phyloP scores from a whole-genome alignment of 2,797 vertebrate genomes.

The Amblyopsis hoosieri region DNA sequence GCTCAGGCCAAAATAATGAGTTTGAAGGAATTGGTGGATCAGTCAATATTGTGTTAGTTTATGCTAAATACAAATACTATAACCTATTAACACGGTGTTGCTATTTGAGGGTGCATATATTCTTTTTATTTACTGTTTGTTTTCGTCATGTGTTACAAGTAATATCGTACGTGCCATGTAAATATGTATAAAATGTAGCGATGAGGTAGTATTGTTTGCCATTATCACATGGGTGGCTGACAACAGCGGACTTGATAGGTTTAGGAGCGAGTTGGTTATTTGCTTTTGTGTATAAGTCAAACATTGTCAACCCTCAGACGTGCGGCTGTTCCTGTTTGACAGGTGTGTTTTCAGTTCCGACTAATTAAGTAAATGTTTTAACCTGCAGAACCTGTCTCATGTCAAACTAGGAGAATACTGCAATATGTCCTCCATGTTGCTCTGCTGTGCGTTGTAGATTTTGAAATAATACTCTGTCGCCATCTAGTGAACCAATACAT shows the following conservation, averaged over 20 bases:
- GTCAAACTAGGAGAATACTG: not conserved
- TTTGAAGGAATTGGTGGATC: conserved; percentile 12
- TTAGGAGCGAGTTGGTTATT: conserved; percentile 16
- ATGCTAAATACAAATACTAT: no score
- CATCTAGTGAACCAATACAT: conserved; percentile 46
- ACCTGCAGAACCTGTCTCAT: conserved; percentile 52
- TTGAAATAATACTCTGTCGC: conserved; percentile 25
- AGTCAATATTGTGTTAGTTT: no score
- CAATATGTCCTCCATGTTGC: no score
- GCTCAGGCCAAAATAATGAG: conserved; percentile 38
- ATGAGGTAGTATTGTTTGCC: conserved; percentile 50
- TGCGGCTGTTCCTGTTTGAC: conserved; percentile 52
- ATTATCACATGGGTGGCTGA: conserved; percentile 26
- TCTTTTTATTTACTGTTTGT: no score
- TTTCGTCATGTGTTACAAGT: no score
- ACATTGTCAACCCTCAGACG: not conserved
- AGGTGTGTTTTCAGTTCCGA: not conserved
- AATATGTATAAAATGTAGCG: not conserved
- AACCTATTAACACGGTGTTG: no score
- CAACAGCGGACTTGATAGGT: no score
- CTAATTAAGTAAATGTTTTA: not conserved
- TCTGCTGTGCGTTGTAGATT: not conserved
- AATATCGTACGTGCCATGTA: no score
- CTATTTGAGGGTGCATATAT: no score
- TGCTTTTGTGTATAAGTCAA: conserved; percentile 32